Evolutionary conservation across 2,113 vertebrate genomes (phyloP).

Genomic region (Rhinolophus ferrumequinum): DNA sequence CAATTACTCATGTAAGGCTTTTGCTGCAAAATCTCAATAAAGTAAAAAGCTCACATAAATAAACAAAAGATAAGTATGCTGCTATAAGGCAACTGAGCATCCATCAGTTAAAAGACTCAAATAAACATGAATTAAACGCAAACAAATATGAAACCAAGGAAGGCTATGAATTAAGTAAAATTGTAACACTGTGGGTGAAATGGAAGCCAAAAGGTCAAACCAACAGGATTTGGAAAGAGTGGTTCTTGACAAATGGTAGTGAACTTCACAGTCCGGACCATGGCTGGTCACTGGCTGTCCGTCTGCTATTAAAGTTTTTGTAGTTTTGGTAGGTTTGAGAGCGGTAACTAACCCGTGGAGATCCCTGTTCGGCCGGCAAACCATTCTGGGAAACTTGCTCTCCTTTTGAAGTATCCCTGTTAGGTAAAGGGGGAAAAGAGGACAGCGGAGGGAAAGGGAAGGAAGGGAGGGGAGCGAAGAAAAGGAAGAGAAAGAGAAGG

Average conservation of each 20-base stretch:
- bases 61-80: slow-evolving; percentile 84
- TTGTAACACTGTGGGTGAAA: slow-evolving; percentile 83
- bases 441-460: background rate
- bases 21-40: slow-evolving; percentile 88
- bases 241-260: slow-evolving; percentile 81
- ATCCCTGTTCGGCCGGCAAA: slow-evolving; percentile 94
- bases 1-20: slow-evolving; percentile 87
- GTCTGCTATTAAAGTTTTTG: slow-evolving; percentile 96
- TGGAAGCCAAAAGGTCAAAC: slow-evolving; percentile 81
- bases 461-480: background rate
- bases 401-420: slow-evolving; percentile 90
- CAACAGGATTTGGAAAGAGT: slow-evolving; percentile 80
- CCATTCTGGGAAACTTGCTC: slow-evolving; percentile 93
- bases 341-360: slow-evolving; percentile 97
- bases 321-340: slow-evolving; percentile 98
- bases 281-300: slow-evolving; percentile 88
- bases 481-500: background rate
- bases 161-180: slow-evolving; percentile 83
- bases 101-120: slow-evolving; percentile 82
- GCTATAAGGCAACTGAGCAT: slow-evolving; percentile 83
- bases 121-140: slow-evolving; percentile 84
- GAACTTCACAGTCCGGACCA: slow-evolving; percentile 88
- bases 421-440: slow-evolving; percentile 42
- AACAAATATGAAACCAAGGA: slow-evolving; percentile 81
- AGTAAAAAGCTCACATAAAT: slow-evolving; percentile 88